These are phyloP conservation scores for Drosophila erecta DNA, from an alignment of 1,140 invertebrate genomes.

Conservation along the genomic window DNA sequence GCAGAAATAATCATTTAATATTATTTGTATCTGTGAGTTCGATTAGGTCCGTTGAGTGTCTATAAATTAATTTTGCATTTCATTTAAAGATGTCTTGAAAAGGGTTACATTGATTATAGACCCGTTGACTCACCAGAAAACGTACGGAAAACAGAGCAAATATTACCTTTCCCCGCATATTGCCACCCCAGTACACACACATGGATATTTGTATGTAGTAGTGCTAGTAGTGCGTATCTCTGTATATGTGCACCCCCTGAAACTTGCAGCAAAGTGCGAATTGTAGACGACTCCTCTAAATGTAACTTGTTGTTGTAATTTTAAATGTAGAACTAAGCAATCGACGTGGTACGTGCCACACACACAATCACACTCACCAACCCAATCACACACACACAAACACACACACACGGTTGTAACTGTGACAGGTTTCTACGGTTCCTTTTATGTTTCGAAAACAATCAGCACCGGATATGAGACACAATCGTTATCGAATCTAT, in stretches of 20 bases:
- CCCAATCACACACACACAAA: slow-evolving; percentile 22
- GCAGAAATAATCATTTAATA: too few relatives aligned
- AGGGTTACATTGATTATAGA: not conserved
- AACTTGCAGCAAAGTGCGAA: slow-evolving; percentile 28
- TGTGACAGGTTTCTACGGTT: slow-evolving; percentile 76
- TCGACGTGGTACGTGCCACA: slow-evolving; percentile 36
- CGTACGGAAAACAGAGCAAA: not conserved
- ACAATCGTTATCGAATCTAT: slow-evolving; percentile 60
- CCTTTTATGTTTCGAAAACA: slow-evolving; percentile 68
- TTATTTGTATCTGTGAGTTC: too few relatives aligned
- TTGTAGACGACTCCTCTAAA: slow-evolving; percentile 71
- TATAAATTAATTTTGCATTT: too few relatives aligned
- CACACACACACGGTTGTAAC: slow-evolving; percentile 65
- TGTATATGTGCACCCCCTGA: slow-evolving; percentile 50
- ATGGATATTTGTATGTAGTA: slow-evolving; percentile 79
- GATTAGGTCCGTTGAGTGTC: too few relatives aligned
- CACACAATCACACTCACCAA: slow-evolving; percentile 19
- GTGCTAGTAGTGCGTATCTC: slow-evolving; percentile 61
- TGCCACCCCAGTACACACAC: slow-evolving; percentile 26
- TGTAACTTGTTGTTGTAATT: slow-evolving; percentile 80
- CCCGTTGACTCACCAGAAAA: not conserved
- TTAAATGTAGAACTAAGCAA: slow-evolving; percentile 75
- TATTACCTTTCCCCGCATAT: not conserved
- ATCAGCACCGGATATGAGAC: slow-evolving; percentile 57
- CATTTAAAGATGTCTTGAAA: not conserved